These are phyloP conservation scores for Zingel zingel DNA, from an alignment of 2,113 vertebrate species.

Conservation along the genomic window DNA sequence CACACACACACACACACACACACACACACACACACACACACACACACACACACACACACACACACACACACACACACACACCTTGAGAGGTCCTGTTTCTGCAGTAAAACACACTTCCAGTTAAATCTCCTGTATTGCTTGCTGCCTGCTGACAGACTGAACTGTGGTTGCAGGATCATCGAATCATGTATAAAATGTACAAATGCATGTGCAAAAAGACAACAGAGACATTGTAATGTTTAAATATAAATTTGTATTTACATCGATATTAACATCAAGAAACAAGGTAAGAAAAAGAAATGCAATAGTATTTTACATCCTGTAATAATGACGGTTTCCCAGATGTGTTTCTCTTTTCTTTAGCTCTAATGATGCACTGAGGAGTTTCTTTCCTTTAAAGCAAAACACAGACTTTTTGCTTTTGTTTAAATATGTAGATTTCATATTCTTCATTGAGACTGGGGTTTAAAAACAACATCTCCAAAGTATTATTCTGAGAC, in stretches of 20 bases:
- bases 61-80: no score
- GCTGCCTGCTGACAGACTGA: background rate
- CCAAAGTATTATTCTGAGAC: constrained; percentile 57
- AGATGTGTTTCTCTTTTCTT: constrained; percentile 61
- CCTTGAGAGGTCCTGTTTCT: background rate
- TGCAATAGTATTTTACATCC: constrained; percentile 88
- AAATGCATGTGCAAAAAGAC: constrained; percentile 14
- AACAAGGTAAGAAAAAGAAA: constrained; percentile 87
- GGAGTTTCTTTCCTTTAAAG: constrained; percentile 56
- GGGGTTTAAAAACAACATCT: constrained; percentile 36
- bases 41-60: no score
- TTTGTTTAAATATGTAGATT: constrained; percentile 50
- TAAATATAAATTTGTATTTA: constrained; percentile 99
- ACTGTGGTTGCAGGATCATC: background rate
- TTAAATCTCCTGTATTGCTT: background rate
- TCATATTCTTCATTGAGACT: constrained; percentile 60
- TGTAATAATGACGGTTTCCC: constrained; percentile 79
- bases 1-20: background rate
- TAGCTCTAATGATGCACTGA: constrained; percentile 47
- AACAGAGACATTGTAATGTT: constrained; percentile 79
- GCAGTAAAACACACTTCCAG: background rate
- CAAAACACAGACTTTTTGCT: constrained; percentile 54
- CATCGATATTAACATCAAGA: constrained; percentile 94
- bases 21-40: no score
- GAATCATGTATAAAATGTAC: background rate